A percentile compares a stretch with the other conserved stretches of the same genome.
These are phyloP conservation scores for Drosophila eugracilis DNA, from an alignment of 1,140 invertebrate species.

Conservation along the genomic window DNA sequence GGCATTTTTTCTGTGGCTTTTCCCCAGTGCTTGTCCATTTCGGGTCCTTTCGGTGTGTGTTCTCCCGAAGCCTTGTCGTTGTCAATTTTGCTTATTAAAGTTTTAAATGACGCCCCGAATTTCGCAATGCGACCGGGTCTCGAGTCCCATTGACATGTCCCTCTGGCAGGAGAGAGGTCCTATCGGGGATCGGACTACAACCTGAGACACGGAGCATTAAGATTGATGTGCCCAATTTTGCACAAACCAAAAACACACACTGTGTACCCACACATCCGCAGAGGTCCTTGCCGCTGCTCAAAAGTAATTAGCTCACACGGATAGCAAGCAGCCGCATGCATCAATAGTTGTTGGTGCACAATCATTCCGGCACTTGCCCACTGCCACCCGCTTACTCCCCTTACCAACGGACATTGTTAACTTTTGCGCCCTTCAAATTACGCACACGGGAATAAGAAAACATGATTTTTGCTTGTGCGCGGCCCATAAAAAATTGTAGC, in stretches of 20 bases:
- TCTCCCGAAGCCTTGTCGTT: slow-evolving; percentile 48
- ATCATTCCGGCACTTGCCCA: slow-evolving; percentile 16
- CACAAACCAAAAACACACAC: slow-evolving; percentile 29
- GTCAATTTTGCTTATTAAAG: slow-evolving; percentile 82
- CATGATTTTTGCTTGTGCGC: slow-evolving; percentile 82
- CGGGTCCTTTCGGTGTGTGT: slow-evolving; percentile 20
- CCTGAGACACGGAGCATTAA: slow-evolving; percentile 75
- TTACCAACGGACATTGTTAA: slow-evolving; percentile 46
- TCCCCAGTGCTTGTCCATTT: slow-evolving; percentile 17
- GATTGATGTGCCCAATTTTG: slow-evolving; percentile 76
- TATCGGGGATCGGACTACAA: slow-evolving; percentile 24
- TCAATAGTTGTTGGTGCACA: slow-evolving; percentile 65
- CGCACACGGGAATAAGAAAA: slow-evolving; percentile 82
- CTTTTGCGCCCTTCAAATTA: slow-evolving; percentile 75
- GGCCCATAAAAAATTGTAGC: slow-evolving; percentile 79
- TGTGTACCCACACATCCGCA: slow-evolving; percentile 6
- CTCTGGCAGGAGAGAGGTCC: neutral
- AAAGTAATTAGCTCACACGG: slow-evolving; percentile 71
- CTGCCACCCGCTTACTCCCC: neutral
- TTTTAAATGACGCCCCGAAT: slow-evolving; percentile 81
- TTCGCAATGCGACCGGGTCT: slow-evolving; percentile 63
- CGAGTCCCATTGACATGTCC: slow-evolving; percentile 64
- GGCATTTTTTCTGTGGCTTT: neutral
- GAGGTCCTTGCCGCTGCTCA: slow-evolving; percentile 43
- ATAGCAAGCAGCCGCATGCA: slow-evolving; percentile 39